These are phyloP conservation scores for Hystrix cristata DNA, from an alignment of 2,113 vertebrate genomes.

Conservation along the genomic window DNA sequence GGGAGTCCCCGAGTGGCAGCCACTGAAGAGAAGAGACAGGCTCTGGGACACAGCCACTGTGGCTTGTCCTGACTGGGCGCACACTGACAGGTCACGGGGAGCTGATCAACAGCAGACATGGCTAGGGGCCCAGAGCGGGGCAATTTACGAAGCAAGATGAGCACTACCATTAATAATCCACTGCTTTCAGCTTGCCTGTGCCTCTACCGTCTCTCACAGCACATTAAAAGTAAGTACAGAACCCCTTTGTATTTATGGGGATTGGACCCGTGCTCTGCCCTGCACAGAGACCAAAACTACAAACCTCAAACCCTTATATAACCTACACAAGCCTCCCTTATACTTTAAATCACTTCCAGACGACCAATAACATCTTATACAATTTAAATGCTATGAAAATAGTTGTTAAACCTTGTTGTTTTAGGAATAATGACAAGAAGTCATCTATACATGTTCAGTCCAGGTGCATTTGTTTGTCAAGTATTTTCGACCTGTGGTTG, in stretches of 20 bases:
- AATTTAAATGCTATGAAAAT: not conserved
- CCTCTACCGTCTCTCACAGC: not conserved
- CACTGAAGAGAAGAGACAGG: not conserved
- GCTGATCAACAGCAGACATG: conserved; percentile 44
- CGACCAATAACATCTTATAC: not conserved
- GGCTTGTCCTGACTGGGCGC: not conserved
- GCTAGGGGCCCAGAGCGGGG: not conserved
- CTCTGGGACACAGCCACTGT: conserved; percentile 34
- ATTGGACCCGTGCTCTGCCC: not conserved
- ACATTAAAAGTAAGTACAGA: not conserved
- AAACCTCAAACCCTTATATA: not conserved
- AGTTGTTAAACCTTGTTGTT: not conserved
- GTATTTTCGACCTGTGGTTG: not conserved
- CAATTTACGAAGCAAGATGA: conserved; percentile 57
- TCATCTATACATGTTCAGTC: not conserved
- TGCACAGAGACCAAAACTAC: not conserved
- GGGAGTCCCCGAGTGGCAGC: not conserved
- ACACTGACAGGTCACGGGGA: conserved; percentile 44
- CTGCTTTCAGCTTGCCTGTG: not conserved
- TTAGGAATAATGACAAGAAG: not conserved
- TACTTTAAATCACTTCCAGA: not conserved
- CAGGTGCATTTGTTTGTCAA: not conserved
- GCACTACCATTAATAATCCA: not conserved
- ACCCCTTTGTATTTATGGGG: not conserved
- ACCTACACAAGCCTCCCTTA: not conserved